Base-by-base conservation (phyloP, 2,113 vertebrate species). In the Spea bombifrons region DNA sequence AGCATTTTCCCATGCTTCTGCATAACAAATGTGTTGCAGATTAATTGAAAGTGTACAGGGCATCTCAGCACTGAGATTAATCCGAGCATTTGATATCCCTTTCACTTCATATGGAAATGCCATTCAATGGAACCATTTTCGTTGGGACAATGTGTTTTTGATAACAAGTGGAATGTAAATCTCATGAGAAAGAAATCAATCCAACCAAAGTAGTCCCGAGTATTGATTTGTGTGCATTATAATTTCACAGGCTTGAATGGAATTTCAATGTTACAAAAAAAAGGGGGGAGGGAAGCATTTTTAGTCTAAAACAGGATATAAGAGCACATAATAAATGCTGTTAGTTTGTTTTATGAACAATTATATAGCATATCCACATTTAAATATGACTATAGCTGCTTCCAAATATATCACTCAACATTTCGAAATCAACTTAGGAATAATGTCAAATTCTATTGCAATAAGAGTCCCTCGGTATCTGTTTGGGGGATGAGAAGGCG, bases 141-240 rank as follows among this genome's bases (percentile, higher is more conserved):
- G 86, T 85, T 82, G 82, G 79, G 84, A 92, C 86, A 90, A 89
- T 89, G 85, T 88, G 83, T 65, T 88, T 90, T 83, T 89, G 86
- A 87, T 88, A 89, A 87, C 81, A 86, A 89, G 85, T 87, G 84
- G 87, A 89, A 90, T 86, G 86, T 83, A 88, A 88, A 88, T 88
- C 88, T 92, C 86, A 71, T 88, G 87, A 87, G 86, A 91, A 90
- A 89, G 85, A 89, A 89, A 91, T 88, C 86, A 90, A 87, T 86
- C 84, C 81, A 86, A 80, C 85, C 81, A 88, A 86, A 89, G 86
- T 88, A 86, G 84, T 82, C 83, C 67, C 67, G 82, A 81, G 80
- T 86, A 87, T 85, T 86, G 84, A 91, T 89, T 86, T 89, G 81
- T 65, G 79, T 83, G 84, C 83, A 87, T 88, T 89, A 88, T 83